These are phyloP conservation scores for Chrysocyon brachyurus DNA, from an alignment of 2,797 vertebrate species.

Conservation along the genomic window DNA sequence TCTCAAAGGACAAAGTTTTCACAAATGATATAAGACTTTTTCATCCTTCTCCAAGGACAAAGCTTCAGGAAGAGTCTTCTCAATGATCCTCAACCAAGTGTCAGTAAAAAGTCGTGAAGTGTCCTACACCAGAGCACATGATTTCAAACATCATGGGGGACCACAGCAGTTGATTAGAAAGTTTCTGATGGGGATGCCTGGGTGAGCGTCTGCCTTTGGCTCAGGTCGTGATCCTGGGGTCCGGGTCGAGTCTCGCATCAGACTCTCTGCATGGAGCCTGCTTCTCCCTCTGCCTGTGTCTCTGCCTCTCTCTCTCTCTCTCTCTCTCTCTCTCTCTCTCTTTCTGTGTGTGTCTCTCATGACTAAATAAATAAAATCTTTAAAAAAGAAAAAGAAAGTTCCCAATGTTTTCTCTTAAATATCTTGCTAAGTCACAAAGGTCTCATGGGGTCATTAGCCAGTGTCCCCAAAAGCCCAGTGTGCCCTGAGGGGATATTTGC, in stretches of 20 bases:
- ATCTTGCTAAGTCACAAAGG: background rate
- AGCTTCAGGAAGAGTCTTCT: background rate
- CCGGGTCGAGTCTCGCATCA: no score
- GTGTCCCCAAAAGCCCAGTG: background rate
- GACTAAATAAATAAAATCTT: no score
- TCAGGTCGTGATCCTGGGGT: no score
- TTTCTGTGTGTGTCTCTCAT: no score
- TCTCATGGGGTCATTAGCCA: background rate
- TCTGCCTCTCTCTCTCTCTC: no score
- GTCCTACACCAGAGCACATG: accelerated
- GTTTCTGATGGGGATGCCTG: background rate
- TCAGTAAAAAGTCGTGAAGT: background rate
- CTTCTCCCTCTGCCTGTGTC: no score
- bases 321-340: no score
- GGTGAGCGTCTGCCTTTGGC: no score
- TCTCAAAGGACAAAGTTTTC: background rate
- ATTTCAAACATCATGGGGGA: background rate
- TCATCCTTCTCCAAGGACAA: background rate
- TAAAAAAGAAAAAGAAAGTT: background rate
- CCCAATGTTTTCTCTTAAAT: background rate
- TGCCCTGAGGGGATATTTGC: background rate
- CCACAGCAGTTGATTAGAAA: background rate
- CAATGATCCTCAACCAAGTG: no score
- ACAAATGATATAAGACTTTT: background rate
- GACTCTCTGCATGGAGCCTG: no score